phyloP scores from a whole-genome alignment of 64 coral and sea anemone genomes.

The Stylophora pistillata region DNA sequence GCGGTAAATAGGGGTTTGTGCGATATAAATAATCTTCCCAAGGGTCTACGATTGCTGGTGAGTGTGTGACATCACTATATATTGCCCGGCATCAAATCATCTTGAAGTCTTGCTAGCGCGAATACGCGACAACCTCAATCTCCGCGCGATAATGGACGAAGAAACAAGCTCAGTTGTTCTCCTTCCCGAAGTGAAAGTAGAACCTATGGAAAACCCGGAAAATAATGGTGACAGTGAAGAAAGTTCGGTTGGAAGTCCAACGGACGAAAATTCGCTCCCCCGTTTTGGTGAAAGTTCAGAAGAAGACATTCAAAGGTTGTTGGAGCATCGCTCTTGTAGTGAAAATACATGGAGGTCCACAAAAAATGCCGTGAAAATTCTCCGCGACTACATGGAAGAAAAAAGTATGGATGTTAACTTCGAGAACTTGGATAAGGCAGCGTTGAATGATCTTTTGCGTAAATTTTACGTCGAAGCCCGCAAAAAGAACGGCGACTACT shows the following conservation, averaged over 20 bases:
- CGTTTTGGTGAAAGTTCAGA: constrained; percentile 88
- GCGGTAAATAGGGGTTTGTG: not conserved
- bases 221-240: constrained; percentile 24
- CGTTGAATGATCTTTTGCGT: constrained; percentile 67
- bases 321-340: constrained; percentile 66
- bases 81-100: constrained; percentile 44
- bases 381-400: constrained; percentile 86
- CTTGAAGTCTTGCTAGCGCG: not conserved
- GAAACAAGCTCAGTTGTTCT: constrained; percentile 52
- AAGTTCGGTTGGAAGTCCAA: constrained; percentile 47
- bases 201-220: constrained; percentile 29
- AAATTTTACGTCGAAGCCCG: constrained; percentile 95
- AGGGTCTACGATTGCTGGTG: not conserved
- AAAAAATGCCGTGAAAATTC: constrained; percentile 78
- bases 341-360: constrained; percentile 83
- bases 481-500: constrained; percentile 92
- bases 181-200: constrained; percentile 62
- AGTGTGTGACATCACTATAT: constrained; percentile 26
- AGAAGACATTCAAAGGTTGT: constrained; percentile 86
- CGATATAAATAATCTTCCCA: not conserved
- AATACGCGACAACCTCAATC: not conserved
- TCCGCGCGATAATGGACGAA: constrained; percentile 46
- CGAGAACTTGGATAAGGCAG: constrained; percentile 66
- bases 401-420: constrained; percentile 84
- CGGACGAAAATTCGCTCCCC: constrained; percentile 37